Base-by-base conservation (phyloP, 2,113 vertebrate species). In the Nematolebias whitei region DNA sequence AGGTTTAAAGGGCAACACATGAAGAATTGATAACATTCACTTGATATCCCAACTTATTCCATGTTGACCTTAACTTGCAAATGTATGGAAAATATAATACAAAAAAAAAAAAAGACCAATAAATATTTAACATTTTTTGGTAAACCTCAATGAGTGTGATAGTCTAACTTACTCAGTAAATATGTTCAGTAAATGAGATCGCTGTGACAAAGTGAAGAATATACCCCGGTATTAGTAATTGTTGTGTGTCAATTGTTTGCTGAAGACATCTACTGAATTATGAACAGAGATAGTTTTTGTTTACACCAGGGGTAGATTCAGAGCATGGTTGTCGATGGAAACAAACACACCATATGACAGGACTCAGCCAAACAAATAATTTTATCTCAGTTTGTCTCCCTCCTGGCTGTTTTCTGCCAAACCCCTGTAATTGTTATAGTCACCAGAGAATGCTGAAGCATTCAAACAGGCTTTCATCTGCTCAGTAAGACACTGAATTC, bases 41-140 rank as follows among this genome's bases (percentile, higher is more conserved):
- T 80, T 81, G 77, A 78, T 83, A 85, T 70, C 73, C 77, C 62
- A 88, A 69, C 58, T 74, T 87, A 71, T 85, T 86, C 81, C 82
- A 77, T 91, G 83, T 91, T 87, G 86, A 90, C 79, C 83, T 82
- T 86, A 85, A 88, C 76, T 76, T 92, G 85, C 84, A 90, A 88
- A 87, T 93, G 91, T 93, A 91, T 91, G 83, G 80, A 88, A 87
- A 86, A 88, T 43, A 29, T 29, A 4, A n/a, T 23, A 63, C 53
- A 71, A 71, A 60, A 59, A 86, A 61, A 72, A 78, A 68, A 75
- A 78, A 83, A 74, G 76, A 87, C 39, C 71, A 93, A 93, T 94
- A 94, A 93, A 93, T 92, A 92, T 92, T 88, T 89, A 88, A 90
- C 87, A 90, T 88, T 29, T 88, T 91, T 90, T 82, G 81, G 70